phyloP scores from a whole-genome alignment of 2,113 vertebrate genomes.

The Brachyhypopomus gauderio region DNA sequence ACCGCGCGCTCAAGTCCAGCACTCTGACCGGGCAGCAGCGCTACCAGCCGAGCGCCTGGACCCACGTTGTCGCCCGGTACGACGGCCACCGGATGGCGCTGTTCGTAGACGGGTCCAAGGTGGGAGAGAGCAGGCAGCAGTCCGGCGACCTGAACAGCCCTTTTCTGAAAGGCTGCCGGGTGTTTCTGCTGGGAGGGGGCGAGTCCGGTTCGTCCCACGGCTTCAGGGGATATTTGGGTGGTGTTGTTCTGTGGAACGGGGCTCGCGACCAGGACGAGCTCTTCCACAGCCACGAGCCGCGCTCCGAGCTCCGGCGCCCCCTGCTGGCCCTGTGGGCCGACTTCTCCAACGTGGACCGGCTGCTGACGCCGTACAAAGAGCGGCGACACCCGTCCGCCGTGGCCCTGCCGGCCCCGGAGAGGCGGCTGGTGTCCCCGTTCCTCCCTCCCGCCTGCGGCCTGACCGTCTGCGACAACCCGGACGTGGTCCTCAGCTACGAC shows the following conservation, averaged over 20 bases:
- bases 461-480: slow-evolving; percentile 87
- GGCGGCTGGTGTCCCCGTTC: slow-evolving; percentile 75
- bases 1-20: slow-evolving; percentile 81
- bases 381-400: slow-evolving; percentile 75
- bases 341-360: slow-evolving; percentile 73
- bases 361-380: slow-evolving; percentile 80
- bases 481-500: slow-evolving; percentile 87
- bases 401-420: slow-evolving; percentile 66
- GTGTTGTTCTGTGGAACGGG: slow-evolving; percentile 77
- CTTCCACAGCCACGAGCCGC: slow-evolving; percentile 65
- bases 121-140: slow-evolving; percentile 80
- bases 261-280: slow-evolving; percentile 77
- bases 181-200: slow-evolving; percentile 86
- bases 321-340: slow-evolving; percentile 69
- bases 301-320: slow-evolving; percentile 15
- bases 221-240: slow-evolving; percentile 85
- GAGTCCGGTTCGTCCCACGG: slow-evolving; percentile 73
- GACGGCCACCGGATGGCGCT: slow-evolving; percentile 82
- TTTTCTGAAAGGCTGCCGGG: slow-evolving; percentile 89
- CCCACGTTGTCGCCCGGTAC: slow-evolving; percentile 86
- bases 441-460: slow-evolving; percentile 84
- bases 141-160: slow-evolving; percentile 84
- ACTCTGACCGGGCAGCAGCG: slow-evolving; percentile 74
- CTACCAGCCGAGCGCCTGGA: slow-evolving; percentile 82
- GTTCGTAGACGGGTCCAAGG: slow-evolving; percentile 86